Conservation (phyloP, 2,113 vertebrate species). For the Macquaria australasica region DNA sequence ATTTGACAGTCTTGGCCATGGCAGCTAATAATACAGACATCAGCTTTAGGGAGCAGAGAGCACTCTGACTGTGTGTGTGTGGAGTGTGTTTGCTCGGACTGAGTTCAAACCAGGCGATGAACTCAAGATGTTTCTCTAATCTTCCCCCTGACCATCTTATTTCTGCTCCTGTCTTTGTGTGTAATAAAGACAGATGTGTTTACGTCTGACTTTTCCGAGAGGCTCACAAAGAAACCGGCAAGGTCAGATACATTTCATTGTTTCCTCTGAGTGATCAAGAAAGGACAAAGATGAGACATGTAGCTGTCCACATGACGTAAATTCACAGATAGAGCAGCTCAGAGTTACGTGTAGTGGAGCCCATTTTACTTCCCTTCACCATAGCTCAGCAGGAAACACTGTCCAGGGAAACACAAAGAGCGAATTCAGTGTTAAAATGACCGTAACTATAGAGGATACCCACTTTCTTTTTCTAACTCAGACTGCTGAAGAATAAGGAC, state of each 20-base stretch:
- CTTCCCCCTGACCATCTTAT: too few species aligned
- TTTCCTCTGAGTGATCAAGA: not conserved
- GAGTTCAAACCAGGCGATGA: not conserved
- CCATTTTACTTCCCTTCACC: not conserved
- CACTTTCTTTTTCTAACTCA: not conserved
- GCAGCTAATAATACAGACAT: not conserved
- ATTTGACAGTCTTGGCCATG: not conserved
- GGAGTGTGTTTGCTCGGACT: not conserved
- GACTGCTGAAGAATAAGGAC: not conserved
- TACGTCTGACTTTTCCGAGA: too few species aligned
- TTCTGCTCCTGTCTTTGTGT: too few species aligned
- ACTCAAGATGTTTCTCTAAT: not conserved
- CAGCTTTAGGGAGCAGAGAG: not conserved
- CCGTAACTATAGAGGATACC: not conserved
- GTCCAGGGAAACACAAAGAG: not conserved
- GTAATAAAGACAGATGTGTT: too few species aligned
- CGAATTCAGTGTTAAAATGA: not conserved
- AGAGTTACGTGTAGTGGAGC: too few species aligned
- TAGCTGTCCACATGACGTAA: not conserved
- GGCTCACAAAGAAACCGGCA: too few species aligned
- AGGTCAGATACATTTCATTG: not conserved
- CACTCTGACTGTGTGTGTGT: not conserved
- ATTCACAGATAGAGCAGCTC: not conserved
- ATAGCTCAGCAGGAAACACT: not conserved
- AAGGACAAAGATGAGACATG: not conserved